Evolutionary conservation across 2,888 invertebrate species (phyloP).

Genomic region (Oscheius sp.): DNA sequence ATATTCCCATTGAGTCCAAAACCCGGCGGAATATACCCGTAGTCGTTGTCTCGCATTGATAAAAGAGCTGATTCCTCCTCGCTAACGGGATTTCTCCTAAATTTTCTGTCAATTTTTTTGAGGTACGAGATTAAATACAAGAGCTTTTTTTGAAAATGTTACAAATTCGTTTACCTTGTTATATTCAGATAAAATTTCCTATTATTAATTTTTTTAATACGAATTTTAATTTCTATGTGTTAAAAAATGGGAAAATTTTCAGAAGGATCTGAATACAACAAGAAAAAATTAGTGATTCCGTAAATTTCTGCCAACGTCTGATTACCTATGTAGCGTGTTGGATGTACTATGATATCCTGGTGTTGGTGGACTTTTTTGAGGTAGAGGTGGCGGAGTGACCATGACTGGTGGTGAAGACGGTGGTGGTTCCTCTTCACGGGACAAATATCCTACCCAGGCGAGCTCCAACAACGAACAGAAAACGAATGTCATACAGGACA

Average conservation of each 20-base stretch:
- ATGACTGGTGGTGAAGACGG: background rate
- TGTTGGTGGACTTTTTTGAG: constrained; percentile 17
- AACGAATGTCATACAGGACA: constrained; percentile 70
- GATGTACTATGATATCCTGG: constrained; percentile 18
- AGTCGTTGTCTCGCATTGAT: constrained; percentile 64
- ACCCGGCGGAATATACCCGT: constrained; percentile 70
- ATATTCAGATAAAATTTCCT: no score
- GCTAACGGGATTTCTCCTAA: constrained; percentile 36
- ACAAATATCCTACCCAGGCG: constrained; percentile 68
- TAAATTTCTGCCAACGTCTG: background rate
- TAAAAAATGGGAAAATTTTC: no score
- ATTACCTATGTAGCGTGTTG: constrained; percentile 19
- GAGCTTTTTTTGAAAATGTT: no score
- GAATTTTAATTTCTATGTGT: no score
- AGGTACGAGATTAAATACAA: no score
- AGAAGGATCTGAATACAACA: no score
- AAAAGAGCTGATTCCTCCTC: constrained; percentile 53
- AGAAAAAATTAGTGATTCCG: no score
- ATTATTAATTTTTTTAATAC: no score
- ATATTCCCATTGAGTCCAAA: constrained; percentile 55
- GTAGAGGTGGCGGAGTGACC: constrained; percentile 8
- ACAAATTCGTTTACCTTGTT: no score
- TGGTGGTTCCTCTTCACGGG: constrained; percentile 56
- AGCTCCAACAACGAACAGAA: constrained; percentile 69
- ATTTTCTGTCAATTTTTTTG: background rate